These are phyloP conservation scores for Micropoecilia bifurca DNA, from an alignment of 2,797 vertebrate species.

Conservation along the genomic window DNA sequence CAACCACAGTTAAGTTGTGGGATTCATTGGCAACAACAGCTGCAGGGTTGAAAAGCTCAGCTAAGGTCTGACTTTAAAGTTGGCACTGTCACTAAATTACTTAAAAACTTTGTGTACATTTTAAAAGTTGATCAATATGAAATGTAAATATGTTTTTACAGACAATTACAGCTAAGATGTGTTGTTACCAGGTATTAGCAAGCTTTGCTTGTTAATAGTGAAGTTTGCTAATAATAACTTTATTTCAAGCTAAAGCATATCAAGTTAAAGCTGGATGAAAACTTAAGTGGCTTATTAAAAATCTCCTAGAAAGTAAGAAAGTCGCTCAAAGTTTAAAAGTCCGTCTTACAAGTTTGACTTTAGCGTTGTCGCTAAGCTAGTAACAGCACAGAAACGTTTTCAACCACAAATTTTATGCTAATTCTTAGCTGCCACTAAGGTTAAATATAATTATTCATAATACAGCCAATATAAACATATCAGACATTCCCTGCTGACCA, in stretches of 20 bases:
- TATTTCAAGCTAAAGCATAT: background rate
- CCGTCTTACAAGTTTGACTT: background rate
- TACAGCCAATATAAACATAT: background rate
- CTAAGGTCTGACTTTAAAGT: background rate
- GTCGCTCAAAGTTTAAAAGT: background rate
- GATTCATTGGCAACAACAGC: background rate
- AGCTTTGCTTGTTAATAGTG: background rate
- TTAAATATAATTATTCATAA: background rate
- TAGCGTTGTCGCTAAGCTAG: background rate
- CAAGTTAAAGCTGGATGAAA: background rate
- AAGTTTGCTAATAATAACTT: too few relatives aligned
- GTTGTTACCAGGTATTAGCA: background rate
- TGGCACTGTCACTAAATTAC: background rate
- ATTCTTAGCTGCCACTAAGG: background rate
- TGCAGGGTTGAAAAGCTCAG: background rate
- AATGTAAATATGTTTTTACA: background rate
- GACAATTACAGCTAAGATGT: background rate
- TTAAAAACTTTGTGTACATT: background rate
- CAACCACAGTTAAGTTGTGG: background rate
- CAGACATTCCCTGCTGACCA: background rate
- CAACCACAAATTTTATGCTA: background rate
- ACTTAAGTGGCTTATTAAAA: background rate
- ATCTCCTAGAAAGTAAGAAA: background rate
- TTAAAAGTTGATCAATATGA: background rate
- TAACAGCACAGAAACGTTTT: background rate